Evolutionary conservation across 2,888 invertebrate species (phyloP).

Genomic region (Stegophylla sp.): DNA sequence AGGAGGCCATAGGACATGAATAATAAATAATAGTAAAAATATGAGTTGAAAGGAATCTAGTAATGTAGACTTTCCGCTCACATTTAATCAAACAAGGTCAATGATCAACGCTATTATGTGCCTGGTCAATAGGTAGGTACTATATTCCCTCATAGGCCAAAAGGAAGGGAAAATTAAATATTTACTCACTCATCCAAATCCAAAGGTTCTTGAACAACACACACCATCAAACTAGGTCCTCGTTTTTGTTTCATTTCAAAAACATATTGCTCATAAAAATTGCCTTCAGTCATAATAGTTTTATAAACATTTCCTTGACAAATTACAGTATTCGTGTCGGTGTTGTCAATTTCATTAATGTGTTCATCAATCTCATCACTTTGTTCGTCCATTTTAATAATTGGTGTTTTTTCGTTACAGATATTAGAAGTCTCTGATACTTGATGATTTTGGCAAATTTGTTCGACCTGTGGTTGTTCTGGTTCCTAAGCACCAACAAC

Average conservation of each 20-base stretch:
- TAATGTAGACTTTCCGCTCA: slow-evolving; percentile 51
- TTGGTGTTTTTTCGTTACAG: slow-evolving; percentile 46
- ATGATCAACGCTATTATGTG: slow-evolving; percentile 55
- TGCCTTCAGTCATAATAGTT: slow-evolving; percentile 41
- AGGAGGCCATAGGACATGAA: slow-evolving; percentile 31
- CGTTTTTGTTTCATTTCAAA: slow-evolving; percentile 57
- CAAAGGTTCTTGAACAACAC: slow-evolving; percentile 53
- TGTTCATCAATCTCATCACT: slow-evolving; percentile 9
- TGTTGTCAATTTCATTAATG: slow-evolving; percentile 7
- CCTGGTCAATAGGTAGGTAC: slow-evolving; percentile 57
- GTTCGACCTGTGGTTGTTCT: slow-evolving; percentile 45
- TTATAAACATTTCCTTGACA: slow-evolving; percentile 38
- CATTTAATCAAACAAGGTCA: slow-evolving; percentile 36
- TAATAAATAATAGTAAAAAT: slow-evolving; percentile 21
- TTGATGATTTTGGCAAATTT: slow-evolving; percentile 45
- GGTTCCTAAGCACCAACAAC: slow-evolving; percentile 39
- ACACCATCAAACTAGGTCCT: slow-evolving; percentile 55
- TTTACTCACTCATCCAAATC: slow-evolving; percentile 51
- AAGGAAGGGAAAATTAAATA: slow-evolving; percentile 21
- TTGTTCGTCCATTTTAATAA: slow-evolving; percentile 28
- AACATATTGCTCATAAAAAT: slow-evolving; percentile 48
- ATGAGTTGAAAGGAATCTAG: slow-evolving; percentile 53
- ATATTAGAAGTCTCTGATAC: slow-evolving; percentile 30
- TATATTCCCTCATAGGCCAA: slow-evolving; percentile 7
- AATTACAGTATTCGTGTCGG: slow-evolving; percentile 11